phyloP scores from a whole-genome alignment of 2,113 vertebrate genomes.

The Hystrix cristata region DNA sequence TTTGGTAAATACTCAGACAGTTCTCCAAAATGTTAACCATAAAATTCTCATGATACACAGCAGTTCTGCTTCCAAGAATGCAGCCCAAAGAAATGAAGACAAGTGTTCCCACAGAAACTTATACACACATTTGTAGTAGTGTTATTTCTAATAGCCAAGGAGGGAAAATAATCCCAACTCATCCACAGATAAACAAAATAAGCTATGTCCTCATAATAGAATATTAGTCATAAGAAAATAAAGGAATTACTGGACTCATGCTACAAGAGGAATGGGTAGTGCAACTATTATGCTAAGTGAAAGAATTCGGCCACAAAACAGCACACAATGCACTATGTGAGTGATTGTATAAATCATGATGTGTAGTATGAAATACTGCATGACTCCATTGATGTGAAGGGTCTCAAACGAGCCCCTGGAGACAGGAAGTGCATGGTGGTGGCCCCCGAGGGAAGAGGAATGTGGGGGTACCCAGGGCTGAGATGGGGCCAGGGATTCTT shows the following conservation, averaged over 20 bases:
- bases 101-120: not conserved
- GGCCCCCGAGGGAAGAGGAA: not conserved
- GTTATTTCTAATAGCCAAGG: too few species aligned
- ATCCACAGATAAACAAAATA: not conserved
- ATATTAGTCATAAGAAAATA: not conserved
- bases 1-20: not conserved
- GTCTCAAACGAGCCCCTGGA: not conserved
- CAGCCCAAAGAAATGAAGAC: not conserved
- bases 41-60: not conserved
- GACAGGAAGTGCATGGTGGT: not conserved
- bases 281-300: not conserved
- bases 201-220: not conserved
- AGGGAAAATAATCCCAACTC: too few species aligned
- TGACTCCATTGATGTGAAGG: too few species aligned
- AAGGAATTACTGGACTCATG: not conserved
- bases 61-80: not conserved
- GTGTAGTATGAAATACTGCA: too few species aligned
- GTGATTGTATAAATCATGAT: not conserved
- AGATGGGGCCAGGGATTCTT: not conserved
- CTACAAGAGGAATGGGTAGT: too few species aligned
- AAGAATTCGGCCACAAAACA: not conserved
- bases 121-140: not conserved
- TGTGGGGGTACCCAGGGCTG: rapidly evolving
- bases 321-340: too few species aligned
- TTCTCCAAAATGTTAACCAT: not conserved